phyloP scores from a whole-genome alignment of 2,888 invertebrate species.

The Panorpa germanica region DNA sequence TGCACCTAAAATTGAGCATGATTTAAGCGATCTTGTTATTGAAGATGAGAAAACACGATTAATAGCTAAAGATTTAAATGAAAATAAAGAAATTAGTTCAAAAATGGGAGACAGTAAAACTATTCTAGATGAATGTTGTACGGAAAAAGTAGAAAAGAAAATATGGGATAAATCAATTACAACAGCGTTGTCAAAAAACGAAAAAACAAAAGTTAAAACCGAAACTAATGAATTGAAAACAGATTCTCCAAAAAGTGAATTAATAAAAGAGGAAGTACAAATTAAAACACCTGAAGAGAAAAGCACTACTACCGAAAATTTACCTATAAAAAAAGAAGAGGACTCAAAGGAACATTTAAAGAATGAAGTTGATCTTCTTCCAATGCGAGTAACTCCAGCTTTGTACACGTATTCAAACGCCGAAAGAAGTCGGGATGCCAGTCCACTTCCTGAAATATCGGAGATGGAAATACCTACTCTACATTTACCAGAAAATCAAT shows the following conservation, averaged over 20 bases:
- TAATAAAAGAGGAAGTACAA: conserved; percentile 9
- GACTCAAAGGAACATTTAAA: conserved; percentile 1
- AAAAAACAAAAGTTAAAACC: conserved; percentile 10
- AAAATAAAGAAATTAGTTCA: conserved; percentile 17
- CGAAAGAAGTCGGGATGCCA: conserved; percentile 35
- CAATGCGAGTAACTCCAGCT: conserved; percentile 52
- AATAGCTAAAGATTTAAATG: conserved; percentile 18
- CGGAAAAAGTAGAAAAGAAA: conserved; percentile 10
- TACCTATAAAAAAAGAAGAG: conserved; percentile 7
- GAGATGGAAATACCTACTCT: background rate
- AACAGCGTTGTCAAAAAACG: background rate
- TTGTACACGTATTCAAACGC: conserved; percentile 61
- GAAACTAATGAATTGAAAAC: conserved; percentile 12
- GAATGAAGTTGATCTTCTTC: conserved; percentile 32
- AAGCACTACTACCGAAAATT: conserved; percentile 10
- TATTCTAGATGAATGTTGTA: conserved; percentile 22
- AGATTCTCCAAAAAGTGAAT: conserved; percentile 9
- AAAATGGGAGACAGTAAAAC: conserved; percentile 12
- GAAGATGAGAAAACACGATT: conserved; percentile 6
- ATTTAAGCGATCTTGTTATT: conserved; percentile 10
- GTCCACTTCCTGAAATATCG: conserved; percentile 20
- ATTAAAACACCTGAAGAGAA: conserved; percentile 10
- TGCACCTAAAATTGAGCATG: conserved; percentile 10
- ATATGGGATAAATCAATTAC: background rate
- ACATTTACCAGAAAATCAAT: conserved; percentile 8